Evolutionary conservation across 2,888 invertebrate genomes (phyloP).

Genomic region (Holacanthella duospinosa): DNA sequence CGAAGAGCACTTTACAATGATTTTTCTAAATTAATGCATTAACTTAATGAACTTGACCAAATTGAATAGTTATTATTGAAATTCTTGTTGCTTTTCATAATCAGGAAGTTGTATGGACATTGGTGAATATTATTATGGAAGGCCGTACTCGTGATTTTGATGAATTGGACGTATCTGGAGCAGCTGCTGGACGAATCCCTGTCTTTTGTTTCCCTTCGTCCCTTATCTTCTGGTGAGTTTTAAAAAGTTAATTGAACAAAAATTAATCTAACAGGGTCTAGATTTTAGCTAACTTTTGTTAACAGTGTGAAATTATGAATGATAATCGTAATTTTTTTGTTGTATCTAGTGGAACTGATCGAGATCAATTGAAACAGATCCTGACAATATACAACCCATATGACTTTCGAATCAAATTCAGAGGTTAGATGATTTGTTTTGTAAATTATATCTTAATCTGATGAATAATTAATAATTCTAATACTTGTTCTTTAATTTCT

Average conservation of each 20-base stretch:
- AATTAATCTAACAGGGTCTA: too few species aligned
- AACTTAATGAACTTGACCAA: too few species aligned
- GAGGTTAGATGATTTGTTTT: slow-evolving; percentile 26
- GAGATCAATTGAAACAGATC: slow-evolving; percentile 32
- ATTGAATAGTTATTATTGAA: too few species aligned
- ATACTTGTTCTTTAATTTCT: background rate
- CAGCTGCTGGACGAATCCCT: slow-evolving; percentile 18
- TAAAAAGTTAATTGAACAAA: too few species aligned
- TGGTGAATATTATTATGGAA: too few species aligned
- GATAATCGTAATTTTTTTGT: slow-evolving; percentile 3
- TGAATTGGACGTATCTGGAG: background rate
- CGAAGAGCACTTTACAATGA: too few species aligned
- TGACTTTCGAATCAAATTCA: slow-evolving; percentile 34
- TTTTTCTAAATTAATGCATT: too few species aligned
- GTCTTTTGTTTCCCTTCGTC: slow-evolving; percentile 32
- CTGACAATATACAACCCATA: slow-evolving; percentile 37
- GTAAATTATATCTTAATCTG: background rate
- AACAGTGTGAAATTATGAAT: background rate
- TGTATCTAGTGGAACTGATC: slow-evolving; percentile 30
- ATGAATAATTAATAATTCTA: background rate
- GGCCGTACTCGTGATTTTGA: slow-evolving; percentile 1
- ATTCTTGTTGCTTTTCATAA: too few species aligned
- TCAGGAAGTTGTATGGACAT: too few species aligned
- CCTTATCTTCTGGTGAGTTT: background rate
- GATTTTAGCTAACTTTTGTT: too few species aligned